Evolutionary conservation across 2,888 invertebrate genomes (phyloP).

Genomic region (Dicranocentrus wangi): DNA sequence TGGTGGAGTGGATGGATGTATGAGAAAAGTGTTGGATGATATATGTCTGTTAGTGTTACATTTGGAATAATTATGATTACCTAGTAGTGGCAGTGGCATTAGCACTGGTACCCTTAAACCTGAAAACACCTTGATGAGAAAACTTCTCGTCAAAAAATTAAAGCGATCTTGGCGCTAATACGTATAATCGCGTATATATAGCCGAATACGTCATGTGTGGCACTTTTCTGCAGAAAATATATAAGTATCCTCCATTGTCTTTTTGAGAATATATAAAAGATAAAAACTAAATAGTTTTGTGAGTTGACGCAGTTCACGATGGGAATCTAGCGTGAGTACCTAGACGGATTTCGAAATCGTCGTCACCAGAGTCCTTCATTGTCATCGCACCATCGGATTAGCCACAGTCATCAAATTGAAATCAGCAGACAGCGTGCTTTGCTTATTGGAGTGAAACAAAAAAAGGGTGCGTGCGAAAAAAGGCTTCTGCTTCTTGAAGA

Average conservation of each 20-base stretch:
- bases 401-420: constrained; percentile 52
- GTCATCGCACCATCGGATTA: constrained; percentile 11
- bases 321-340: constrained; percentile 39
- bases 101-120: constrained; percentile 48
- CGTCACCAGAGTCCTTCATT: constrained; percentile 29
- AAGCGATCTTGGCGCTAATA: neutral
- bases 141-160: neutral
- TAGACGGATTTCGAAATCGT: constrained; percentile 58
- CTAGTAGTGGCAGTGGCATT: constrained; percentile 32
- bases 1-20: neutral
- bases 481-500: constrained; percentile 10
- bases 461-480: constrained; percentile 62
- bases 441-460: constrained; percentile 50
- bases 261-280: neutral
- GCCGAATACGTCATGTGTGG: too few relatives aligned
- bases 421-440: constrained; percentile 26
- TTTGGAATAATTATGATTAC: constrained; percentile 27
- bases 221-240: too few relatives aligned
- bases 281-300: neutral
- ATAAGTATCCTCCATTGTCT: constrained; percentile 16
- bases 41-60: constrained; percentile 24
- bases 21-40: constrained; percentile 48
- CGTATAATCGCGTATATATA: too few relatives aligned
- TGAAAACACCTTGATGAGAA: constrained; percentile 42
- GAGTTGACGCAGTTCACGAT: constrained; percentile 10